Base-by-base conservation (phyloP, 2,888 invertebrate species). In the Dromius quadrimaculatus region DNA sequence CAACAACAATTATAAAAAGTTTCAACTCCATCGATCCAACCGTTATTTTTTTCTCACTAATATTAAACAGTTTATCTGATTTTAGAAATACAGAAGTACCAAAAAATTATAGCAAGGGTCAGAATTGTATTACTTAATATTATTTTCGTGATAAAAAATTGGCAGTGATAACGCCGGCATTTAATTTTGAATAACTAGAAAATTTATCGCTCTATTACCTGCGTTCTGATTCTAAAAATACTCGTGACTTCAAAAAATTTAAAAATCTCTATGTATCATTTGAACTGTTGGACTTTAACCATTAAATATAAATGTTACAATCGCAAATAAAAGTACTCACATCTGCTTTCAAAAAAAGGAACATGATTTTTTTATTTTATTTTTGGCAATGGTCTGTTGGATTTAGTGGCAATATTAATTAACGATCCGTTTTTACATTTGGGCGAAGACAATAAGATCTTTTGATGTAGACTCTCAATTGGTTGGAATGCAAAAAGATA, bases 341-440 rank as follows among this genome's bases (percentile, higher is more conserved):
- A 28, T 13, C 15, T 15, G 41, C 15, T 6, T 15, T 15, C 41
- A 19, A 6, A 11, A 13, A 15, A 2, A n/a, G n/a, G n/a, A n/a
- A n/a, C n/a, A n/a, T n/a, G n/a, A n/a, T n/a, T n/a, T 45, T 45
- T 45, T 41, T 41, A 15, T 45, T 45, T 45, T 45, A 43, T 43
- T 43, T 43, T 13, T 11, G 17, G 45, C 45, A 20, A 45, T 45
- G 45, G 45, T 45, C 45, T 17, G 45, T 9, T 45, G 20, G 20
- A 3, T 43, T 20, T 20, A 19, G 8, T 45, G 45, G 20, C 8
- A 3, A 20, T 20, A 45, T 45, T 45, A 45, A 45, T 45, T 45
- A 20, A 45, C 20, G 45, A 3, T 1, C 20, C 17, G 45, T 45
- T 45, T 43, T n/a, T 19, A 45, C 2, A 45, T 20, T 45, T 15